Percentiles rank a stretch among this genome's conserved stretches.
Conservation (phyloP, 2,113 vertebrate genomes). For the Cinclus mexicanus region DNA sequence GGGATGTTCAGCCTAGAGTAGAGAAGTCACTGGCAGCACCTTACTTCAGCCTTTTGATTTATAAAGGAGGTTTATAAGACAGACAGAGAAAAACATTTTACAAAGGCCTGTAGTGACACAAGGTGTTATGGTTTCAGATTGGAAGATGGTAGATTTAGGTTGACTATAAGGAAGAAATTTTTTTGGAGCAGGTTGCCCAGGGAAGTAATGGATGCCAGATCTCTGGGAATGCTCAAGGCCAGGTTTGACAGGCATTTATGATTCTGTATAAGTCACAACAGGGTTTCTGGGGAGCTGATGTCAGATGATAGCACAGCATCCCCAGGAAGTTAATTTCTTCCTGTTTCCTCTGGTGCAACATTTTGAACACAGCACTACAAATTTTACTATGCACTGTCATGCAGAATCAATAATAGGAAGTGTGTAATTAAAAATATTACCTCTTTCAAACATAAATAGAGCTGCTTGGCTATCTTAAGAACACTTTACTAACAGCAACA, state of each 20-base stretch:
- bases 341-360: neutral
- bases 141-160: neutral
- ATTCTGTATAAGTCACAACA: neutral
- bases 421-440: neutral
- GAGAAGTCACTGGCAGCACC: neutral
- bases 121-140: neutral
- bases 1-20: neutral
- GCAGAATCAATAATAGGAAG: neutral
- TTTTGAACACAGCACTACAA: neutral
- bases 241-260: neutral
- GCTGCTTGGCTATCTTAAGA: neutral
- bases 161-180: neutral
- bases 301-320: neutral
- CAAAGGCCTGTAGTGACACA: neutral
- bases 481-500: neutral
- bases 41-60: neutral
- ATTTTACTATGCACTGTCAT: neutral
- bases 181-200: neutral
- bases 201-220: neutral
- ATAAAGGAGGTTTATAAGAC: neutral
- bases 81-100: neutral
- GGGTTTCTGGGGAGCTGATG: neutral
- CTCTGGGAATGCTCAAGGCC: neutral
- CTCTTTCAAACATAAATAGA: neutral
- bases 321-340: neutral